Percentiles rank a stretch among this genome's conserved stretches.
phyloP scores from a whole-genome alignment of 2,113 vertebrate genomes.

The Tetrax tetrax region DNA sequence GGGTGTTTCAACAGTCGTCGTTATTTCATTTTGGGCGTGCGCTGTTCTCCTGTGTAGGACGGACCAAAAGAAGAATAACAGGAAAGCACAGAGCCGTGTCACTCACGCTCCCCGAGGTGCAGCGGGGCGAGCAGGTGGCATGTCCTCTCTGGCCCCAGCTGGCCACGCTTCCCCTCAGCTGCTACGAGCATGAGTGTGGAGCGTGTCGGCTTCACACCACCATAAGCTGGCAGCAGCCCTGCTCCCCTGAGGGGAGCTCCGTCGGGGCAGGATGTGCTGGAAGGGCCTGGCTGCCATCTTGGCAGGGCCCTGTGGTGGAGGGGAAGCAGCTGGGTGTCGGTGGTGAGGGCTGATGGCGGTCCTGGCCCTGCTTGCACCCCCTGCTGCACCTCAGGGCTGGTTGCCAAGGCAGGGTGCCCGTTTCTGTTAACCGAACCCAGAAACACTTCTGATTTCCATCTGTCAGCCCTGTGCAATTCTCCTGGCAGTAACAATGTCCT shows the following conservation, averaged over 20 bases:
- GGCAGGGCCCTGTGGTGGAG: background rate
- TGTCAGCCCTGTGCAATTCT: background rate
- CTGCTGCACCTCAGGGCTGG: fast-evolving
- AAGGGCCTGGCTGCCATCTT: background rate
- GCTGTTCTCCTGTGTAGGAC: background rate
- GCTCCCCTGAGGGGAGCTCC: background rate
- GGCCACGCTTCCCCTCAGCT: background rate
- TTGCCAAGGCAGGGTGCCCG: background rate
- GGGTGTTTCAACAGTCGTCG: background rate
- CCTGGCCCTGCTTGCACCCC: background rate
- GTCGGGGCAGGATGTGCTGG: fast-evolving
- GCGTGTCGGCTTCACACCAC: fast-evolving
- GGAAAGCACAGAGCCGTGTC: background rate
- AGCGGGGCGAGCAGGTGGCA: fast-evolving
- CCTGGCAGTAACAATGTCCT: background rate
- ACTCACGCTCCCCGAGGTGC: fast-evolving
- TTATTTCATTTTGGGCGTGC: too few species aligned
- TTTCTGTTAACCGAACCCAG: background rate
- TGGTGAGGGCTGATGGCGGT: background rate
- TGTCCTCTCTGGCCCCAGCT: background rate
- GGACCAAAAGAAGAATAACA: background rate
- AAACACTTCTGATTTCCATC: background rate
- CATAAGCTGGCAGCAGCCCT: background rate
- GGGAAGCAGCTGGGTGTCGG: background rate
- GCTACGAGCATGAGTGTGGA: fast-evolving